phyloP scores from a whole-genome alignment of 2,797 vertebrate species.

The Sebastes cheni region DNA sequence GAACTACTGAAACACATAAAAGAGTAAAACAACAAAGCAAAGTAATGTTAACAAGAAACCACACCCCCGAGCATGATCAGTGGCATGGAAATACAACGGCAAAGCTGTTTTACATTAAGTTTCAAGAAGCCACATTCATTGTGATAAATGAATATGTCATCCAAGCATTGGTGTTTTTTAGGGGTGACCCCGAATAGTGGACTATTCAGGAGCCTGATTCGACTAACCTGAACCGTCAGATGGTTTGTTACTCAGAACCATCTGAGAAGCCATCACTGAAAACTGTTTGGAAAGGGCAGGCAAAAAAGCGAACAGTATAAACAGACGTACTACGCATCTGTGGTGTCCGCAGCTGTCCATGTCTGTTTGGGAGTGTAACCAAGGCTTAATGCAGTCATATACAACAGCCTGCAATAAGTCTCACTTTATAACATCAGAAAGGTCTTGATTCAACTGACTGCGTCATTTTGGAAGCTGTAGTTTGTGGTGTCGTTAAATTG shows the following conservation, averaged over 20 bases:
- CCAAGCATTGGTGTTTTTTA: too few relatives aligned
- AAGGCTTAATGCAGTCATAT: neutral
- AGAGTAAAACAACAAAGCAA: slow-evolving; percentile 2
- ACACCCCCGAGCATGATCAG: neutral
- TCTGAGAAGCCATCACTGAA: too few relatives aligned
- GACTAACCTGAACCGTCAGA: too few relatives aligned
- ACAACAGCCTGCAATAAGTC: neutral
- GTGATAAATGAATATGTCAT: too few relatives aligned
- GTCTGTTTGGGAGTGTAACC: neutral
- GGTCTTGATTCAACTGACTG: neutral
- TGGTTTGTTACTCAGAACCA: too few relatives aligned
- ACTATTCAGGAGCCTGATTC: too few relatives aligned
- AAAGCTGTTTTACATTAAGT: too few relatives aligned
- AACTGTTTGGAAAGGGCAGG: too few relatives aligned
- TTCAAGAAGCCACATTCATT: too few relatives aligned
- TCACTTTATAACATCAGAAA: neutral
- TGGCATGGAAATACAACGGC: too few relatives aligned
- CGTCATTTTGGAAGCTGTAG: neutral
- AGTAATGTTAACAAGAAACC: slow-evolving; percentile 2
- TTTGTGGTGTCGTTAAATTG: neutral
- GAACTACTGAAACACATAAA: slow-evolving; percentile 8
- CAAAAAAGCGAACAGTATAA: neutral
- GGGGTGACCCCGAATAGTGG: too few relatives aligned
- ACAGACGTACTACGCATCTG: fast-evolving
- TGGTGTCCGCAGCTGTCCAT: neutral